A percentile compares a stretch with the other conserved stretches of the same genome.
phyloP scores from a whole-genome alignment of 2,113 vertebrate species.

The Nerophis ophidion region DNA sequence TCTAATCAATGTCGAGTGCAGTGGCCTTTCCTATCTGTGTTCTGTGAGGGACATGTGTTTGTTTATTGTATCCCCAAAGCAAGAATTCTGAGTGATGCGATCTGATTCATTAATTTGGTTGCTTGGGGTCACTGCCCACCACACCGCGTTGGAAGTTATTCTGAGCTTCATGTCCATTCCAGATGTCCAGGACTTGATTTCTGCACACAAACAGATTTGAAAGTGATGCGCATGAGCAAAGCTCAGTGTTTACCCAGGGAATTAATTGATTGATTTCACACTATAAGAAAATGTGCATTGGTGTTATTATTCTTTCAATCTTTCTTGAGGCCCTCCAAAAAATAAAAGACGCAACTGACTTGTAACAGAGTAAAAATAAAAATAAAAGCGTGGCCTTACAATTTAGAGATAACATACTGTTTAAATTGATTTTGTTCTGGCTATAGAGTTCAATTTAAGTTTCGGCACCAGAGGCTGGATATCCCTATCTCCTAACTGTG shows the following conservation, averaged over 20 bases:
- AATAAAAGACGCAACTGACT: not conserved
- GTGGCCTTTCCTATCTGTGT: conserved; percentile 2
- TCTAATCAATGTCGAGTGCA: not conserved
- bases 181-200: too few species aligned
- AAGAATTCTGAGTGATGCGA: too few species aligned
- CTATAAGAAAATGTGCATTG: not conserved
- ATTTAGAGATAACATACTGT: not conserved
- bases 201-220: too few species aligned
- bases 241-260: too few species aligned
- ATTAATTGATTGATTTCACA: too few species aligned
- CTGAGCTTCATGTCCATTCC: too few species aligned
- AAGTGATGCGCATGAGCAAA: too few species aligned
- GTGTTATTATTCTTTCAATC: not conserved
- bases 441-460: not conserved
- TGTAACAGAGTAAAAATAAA: not conserved
- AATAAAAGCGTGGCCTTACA: not conserved
- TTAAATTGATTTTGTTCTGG: not conserved
- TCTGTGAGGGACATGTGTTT: conserved; percentile 24
- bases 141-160: too few species aligned
- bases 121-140: too few species aligned
- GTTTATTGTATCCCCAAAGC: too few species aligned
- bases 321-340: not conserved
- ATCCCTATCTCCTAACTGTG: too few species aligned
- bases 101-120: too few species aligned
- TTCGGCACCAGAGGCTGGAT: not conserved